A percentile compares a stretch with the other conserved stretches of the same genome.
Evolutionary conservation across 2,797 vertebrate species (phyloP).

Genomic region (Triplophysa yarkandensis): DNA sequence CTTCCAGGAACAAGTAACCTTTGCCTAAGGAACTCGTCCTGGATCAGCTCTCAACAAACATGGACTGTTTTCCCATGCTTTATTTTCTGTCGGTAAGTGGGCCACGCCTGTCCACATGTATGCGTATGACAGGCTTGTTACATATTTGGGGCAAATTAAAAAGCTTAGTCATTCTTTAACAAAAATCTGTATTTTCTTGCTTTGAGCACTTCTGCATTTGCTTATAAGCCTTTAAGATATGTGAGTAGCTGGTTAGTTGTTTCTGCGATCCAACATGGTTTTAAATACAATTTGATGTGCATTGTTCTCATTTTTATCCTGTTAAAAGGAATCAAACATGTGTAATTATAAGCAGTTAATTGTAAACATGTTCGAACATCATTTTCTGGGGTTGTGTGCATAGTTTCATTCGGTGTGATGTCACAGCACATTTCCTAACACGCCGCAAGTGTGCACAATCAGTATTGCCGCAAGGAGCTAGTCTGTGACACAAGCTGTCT

Average conservation of each 20-base stretch:
- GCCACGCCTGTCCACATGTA: slow-evolving; percentile 62
- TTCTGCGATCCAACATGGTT: slow-evolving; percentile 56
- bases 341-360: slow-evolving; percentile 79
- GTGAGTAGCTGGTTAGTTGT: too few relatives aligned
- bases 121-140: slow-evolving; percentile 58
- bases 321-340: slow-evolving; percentile 75
- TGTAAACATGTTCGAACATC: slow-evolving; percentile 68
- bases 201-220: background rate
- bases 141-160: slow-evolving; percentile 48
- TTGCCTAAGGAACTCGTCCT: slow-evolving; percentile 86
- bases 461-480: too few relatives aligned
- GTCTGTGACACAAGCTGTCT: background rate
- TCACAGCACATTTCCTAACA: too few relatives aligned
- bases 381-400: slow-evolving; percentile 44
- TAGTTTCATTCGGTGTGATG: too few relatives aligned
- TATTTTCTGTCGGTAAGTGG: slow-evolving; percentile 97
- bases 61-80: slow-evolving; percentile 99
- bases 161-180: slow-evolving; percentile 10
- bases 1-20: slow-evolving; percentile 82
- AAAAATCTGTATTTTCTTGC: slow-evolving; percentile 6
- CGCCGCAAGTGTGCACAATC: too few relatives aligned
- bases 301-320: slow-evolving; percentile 67
- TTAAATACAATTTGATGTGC: slow-evolving; percentile 70
- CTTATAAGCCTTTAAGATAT: too few relatives aligned
- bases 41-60: slow-evolving; percentile 92